phyloP scores from a whole-genome alignment of 2,113 vertebrate species.

The Bubo bubo region DNA sequence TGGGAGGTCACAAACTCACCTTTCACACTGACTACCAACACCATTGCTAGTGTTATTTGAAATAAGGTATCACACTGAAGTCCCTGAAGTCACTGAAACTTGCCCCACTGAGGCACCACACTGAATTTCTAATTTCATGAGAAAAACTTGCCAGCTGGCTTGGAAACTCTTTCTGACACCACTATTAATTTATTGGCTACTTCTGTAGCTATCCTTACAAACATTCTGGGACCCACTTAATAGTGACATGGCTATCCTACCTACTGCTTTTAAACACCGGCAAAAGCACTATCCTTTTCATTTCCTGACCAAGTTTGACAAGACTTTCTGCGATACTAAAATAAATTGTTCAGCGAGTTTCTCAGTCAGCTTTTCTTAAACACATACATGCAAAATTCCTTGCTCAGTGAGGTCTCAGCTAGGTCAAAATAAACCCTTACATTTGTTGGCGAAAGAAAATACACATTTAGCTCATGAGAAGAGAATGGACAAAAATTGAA shows the following conservation, averaged over 20 bases:
- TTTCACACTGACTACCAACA: background rate
- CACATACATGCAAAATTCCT: background rate
- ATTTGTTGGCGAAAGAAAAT: background rate
- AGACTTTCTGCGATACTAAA: background rate
- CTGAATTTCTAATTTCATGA: background rate
- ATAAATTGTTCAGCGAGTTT: background rate
- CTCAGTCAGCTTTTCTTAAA: background rate
- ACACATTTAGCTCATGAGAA: background rate
- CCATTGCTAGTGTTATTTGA: background rate
- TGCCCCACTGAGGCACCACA: background rate
- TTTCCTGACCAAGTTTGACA: background rate
- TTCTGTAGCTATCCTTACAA: background rate
- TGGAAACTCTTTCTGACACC: background rate
- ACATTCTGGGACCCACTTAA: background rate
- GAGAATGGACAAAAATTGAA: background rate
- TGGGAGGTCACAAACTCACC: background rate
- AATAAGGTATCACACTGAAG: background rate
- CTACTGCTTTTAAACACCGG: background rate
- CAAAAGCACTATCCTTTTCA: background rate
- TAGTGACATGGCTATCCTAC: background rate
- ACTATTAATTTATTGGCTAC: background rate
- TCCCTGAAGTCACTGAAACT: background rate
- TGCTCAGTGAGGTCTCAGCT: background rate
- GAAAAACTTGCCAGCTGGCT: background rate
- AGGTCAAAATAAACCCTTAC: background rate